These are phyloP conservation scores for Microcaecilia unicolor DNA, from an alignment of 2,797 vertebrate species.

Conservation along the genomic window DNA sequence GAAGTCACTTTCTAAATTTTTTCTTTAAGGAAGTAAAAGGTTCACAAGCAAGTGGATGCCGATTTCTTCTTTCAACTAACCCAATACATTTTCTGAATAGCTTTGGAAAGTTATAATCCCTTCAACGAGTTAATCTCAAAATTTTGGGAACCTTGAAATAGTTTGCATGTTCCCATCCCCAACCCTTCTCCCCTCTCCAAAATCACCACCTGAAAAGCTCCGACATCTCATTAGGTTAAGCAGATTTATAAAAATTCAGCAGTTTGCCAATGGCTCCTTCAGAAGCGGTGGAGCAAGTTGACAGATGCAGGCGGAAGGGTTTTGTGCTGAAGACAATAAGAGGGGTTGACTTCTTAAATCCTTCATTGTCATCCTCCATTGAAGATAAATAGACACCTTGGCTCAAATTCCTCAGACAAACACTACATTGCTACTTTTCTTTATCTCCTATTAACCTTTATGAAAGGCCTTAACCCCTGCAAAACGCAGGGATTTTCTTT, in stretches of 20 bases:
- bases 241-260: conserved; percentile 92
- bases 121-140: too few species aligned
- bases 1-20: too few species aligned
- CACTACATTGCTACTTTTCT: conserved; percentile 20
- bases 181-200: conserved; percentile 7
- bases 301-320: conserved; percentile 69
- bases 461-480: conserved; percentile 22
- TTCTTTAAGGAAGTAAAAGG: too few species aligned
- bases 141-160: too few species aligned
- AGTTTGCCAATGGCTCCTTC: conserved; percentile 59
- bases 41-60: too few species aligned
- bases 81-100: too few species aligned
- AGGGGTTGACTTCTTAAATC: conserved; percentile 83
- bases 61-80: too few species aligned
- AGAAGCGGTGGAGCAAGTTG: conserved; percentile 55
- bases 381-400: conserved; percentile 48
- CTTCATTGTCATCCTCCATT: conserved; percentile 69
- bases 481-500: conserved; percentile 14
- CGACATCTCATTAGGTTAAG: conserved; percentile 93
- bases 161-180: not conserved
- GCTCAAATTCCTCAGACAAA: conserved; percentile 39
- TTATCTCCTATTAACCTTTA: conserved; percentile 29
- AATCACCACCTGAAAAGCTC: conserved; percentile 70
- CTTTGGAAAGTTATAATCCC: too few species aligned
- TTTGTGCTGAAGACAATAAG: conserved; percentile 83